These are phyloP conservation scores for Cloeon dipterum DNA, from an alignment of 2,888 invertebrate species.

Conservation along the genomic window DNA sequence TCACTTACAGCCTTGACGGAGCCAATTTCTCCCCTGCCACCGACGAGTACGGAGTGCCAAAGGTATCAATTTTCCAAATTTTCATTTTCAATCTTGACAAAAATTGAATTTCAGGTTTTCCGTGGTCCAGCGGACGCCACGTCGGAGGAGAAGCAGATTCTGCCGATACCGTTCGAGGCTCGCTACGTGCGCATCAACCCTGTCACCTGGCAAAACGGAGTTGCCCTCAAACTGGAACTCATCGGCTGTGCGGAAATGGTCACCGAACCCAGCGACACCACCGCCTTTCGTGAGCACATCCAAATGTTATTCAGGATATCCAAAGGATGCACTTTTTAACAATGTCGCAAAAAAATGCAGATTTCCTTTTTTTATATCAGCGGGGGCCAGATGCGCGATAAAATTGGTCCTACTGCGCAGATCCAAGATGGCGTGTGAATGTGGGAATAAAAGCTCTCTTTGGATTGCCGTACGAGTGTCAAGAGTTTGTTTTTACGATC, in stretches of 20 bases:
- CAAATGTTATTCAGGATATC: too few relatives aligned
- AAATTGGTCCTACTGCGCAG: too few relatives aligned
- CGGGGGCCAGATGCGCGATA: too few relatives aligned
- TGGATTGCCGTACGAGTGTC: too few relatives aligned
- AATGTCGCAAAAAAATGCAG: too few relatives aligned
- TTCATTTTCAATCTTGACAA: not conserved
- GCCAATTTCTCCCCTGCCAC: slow-evolving; percentile 5
- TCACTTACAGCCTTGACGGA: slow-evolving; percentile 20
- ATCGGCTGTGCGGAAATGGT: slow-evolving; percentile 35
- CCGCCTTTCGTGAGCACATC: too few relatives aligned
- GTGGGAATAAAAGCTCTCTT: too few relatives aligned
- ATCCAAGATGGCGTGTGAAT: too few relatives aligned
- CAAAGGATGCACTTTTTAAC: too few relatives aligned
- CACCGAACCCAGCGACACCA: slow-evolving; percentile 6
- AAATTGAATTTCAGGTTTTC: slow-evolving; percentile 28
- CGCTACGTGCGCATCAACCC: slow-evolving; percentile 47
- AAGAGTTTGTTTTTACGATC: too few relatives aligned
- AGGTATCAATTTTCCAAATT: not conserved
- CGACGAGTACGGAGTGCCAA: slow-evolving; percentile 16
- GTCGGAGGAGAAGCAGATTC: slow-evolving; percentile 33
- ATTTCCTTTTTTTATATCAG: too few relatives aligned
- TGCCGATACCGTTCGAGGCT: slow-evolving; percentile 51
- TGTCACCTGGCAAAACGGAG: slow-evolving; percentile 44
- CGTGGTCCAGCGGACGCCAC: slow-evolving; percentile 41
- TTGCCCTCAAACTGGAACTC: slow-evolving; percentile 44